Evolutionary conservation across 1,140 invertebrate species (phyloP).

Genomic region (Lasioglossum baleicum): DNA sequence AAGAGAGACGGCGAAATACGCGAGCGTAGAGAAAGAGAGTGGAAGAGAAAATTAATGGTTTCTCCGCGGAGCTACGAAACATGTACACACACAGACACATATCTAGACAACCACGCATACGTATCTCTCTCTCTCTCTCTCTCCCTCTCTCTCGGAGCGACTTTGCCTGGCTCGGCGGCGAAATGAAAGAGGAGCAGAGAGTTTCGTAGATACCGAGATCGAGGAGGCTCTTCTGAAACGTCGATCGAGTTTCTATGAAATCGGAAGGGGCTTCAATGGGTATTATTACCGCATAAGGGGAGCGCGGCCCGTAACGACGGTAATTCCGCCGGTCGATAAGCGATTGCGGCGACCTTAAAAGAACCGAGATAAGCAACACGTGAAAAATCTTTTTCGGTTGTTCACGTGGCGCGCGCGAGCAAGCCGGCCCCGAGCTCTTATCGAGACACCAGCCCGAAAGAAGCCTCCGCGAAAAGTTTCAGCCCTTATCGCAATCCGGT

Average conservation of each 20-base stretch:
- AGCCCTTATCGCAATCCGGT: conserved; percentile 3
- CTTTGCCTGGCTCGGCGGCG: no score
- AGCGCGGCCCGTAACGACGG: conserved; percentile 45
- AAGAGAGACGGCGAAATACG: no score
- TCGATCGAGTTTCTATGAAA: conserved; percentile 42
- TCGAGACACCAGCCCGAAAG: neutral
- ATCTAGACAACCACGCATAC: neutral
- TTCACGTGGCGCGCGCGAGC: neutral
- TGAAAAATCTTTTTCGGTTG: conserved; percentile 49
- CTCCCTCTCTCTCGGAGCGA: no score
- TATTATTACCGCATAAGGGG: conserved; percentile 53
- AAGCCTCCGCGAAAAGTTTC: neutral
- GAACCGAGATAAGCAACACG: conserved; percentile 51
- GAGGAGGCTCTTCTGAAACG: conserved; percentile 12
- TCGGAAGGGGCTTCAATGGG: conserved; percentile 32
- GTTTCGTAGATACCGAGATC: conserved; percentile 5
- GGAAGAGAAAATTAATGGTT: conserved; percentile 26
- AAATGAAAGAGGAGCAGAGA: conserved; percentile 6
- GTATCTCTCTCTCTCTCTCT: no score
- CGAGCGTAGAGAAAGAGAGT: neutral
- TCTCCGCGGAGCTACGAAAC: neutral
- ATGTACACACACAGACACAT: neutral
- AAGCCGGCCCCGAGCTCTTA: conserved; percentile 14
- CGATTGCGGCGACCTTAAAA: conserved; percentile 16
- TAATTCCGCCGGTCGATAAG: conserved; percentile 44